Conservation (phyloP, 1,140 invertebrate genomes). For the Tetranychus urticae region DNA sequence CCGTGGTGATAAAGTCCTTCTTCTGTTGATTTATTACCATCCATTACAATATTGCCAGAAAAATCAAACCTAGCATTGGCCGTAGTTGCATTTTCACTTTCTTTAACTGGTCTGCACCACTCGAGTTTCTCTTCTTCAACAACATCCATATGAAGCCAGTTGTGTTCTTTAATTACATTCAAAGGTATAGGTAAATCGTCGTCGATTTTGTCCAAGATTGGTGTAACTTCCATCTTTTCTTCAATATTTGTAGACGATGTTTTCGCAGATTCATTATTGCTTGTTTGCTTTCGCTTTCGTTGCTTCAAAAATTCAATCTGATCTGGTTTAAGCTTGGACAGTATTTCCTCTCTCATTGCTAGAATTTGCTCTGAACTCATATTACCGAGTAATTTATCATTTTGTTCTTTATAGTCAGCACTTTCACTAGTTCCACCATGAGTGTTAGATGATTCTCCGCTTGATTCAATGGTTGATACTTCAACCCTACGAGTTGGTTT, state of each 20-base stretch:
- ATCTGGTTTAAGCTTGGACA: slow-evolving; percentile 2
- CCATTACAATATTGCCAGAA: slow-evolving; percentile 4
- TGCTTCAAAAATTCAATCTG: neutral
- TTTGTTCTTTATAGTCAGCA: slow-evolving; percentile 5
- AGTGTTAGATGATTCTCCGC: neutral
- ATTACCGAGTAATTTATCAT: neutral
- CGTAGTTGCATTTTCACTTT: neutral
- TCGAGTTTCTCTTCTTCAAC: slow-evolving; percentile 12
- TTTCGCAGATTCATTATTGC: neutral
- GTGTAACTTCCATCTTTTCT: neutral
- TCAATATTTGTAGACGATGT: neutral
- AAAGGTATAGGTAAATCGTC: neutral
- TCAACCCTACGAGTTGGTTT: neutral
- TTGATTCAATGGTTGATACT: neutral
- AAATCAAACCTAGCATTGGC: slow-evolving; percentile 10
- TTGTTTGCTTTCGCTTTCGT: neutral
- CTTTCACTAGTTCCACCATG: neutral
- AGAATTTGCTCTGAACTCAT: slow-evolving; percentile 9
- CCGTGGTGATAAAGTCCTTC: slow-evolving; percentile 12
- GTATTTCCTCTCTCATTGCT: neutral
- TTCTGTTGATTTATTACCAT: slow-evolving; percentile 6
- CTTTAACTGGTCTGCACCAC: slow-evolving; percentile 6
- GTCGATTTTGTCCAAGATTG: neutral
- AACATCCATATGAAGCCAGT: slow-evolving; percentile 10
- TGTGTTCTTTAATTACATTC: slow-evolving; percentile 3